A percentile compares a stretch with the other conserved stretches of the same genome.
phyloP scores from a whole-genome alignment of 2,797 vertebrate species.

The Bradypodion pumilum region DNA sequence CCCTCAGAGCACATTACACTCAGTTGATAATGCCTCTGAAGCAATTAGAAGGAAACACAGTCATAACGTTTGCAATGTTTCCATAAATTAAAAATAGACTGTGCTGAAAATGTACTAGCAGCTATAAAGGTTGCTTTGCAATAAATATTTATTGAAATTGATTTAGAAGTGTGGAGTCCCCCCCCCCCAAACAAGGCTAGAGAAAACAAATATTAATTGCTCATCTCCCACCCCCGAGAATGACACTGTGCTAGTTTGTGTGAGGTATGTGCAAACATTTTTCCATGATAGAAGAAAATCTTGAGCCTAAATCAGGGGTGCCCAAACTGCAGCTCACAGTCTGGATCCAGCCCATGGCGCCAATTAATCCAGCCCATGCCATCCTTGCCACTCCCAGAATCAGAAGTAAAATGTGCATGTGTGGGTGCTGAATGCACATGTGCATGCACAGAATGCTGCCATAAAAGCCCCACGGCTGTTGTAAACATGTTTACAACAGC shows the following conservation, averaged over 20 bases:
- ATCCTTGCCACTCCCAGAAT: no score
- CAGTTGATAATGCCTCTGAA: background rate
- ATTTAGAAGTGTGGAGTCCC: background rate
- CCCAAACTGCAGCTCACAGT: no score
- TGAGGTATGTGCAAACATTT: background rate
- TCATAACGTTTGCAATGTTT: background rate
- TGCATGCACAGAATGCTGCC: no score
- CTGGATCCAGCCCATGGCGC: no score
- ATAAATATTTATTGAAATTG: background rate
- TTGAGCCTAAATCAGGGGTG: no score
- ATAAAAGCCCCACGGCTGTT: no score
- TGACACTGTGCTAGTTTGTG: background rate
- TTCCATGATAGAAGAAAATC: background rate
- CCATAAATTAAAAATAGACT: conserved; percentile 5
- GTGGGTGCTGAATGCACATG: no score
- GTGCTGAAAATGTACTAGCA: background rate
- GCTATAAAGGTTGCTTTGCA: background rate
- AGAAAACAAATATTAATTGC: conserved; percentile 19
- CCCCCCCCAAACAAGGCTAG: background rate
- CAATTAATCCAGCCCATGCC: no score
- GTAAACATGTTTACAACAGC: no score
- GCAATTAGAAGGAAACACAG: background rate
- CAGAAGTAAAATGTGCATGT: no score
- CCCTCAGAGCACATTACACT: background rate
- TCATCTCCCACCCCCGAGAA: background rate